A percentile compares a stretch with the other conserved stretches of the same genome.
Evolutionary conservation across 2,888 invertebrate species (phyloP).

Genomic region (Melitaea athalia): DNA sequence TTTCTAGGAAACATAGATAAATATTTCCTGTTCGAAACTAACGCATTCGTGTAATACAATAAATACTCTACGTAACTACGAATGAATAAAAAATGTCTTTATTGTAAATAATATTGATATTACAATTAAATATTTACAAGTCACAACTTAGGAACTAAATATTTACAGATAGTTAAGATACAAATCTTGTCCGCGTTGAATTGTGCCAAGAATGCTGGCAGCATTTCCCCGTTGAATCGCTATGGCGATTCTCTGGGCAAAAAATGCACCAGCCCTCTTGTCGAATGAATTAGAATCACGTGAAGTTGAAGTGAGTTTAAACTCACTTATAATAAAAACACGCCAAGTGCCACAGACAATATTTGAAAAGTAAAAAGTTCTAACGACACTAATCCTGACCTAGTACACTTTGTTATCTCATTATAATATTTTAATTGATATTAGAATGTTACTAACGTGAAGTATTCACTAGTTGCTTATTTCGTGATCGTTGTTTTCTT

Average conservation of each 20-base stretch:
- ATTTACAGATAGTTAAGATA: no score
- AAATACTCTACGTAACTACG: not conserved
- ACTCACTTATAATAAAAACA: not conserved
- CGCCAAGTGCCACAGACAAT: not conserved
- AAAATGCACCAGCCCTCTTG: no score
- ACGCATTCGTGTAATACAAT: not conserved
- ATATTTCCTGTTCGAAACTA: not conserved
- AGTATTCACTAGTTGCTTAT: not conserved
- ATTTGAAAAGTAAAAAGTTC: not conserved
- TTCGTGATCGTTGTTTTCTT: not conserved
- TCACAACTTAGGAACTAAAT: no score
- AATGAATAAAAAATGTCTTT: no score
- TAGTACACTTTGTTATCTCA: not conserved
- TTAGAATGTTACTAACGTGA: not conserved
- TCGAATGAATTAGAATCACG: not conserved
- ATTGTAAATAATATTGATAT: no score
- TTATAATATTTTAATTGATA: not conserved
- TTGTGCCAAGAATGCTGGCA: no score
- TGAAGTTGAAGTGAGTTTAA: not conserved
- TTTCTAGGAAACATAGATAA: not conserved
- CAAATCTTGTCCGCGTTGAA: no score
- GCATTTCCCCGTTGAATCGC: no score
- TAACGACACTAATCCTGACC: not conserved
- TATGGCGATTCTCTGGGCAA: no score
- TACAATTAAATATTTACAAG: no score